Percentiles rank a stretch among this genome's conserved stretches.
Conservation (phyloP, 2,888 invertebrate species). For the Isotomurus palustris region DNA sequence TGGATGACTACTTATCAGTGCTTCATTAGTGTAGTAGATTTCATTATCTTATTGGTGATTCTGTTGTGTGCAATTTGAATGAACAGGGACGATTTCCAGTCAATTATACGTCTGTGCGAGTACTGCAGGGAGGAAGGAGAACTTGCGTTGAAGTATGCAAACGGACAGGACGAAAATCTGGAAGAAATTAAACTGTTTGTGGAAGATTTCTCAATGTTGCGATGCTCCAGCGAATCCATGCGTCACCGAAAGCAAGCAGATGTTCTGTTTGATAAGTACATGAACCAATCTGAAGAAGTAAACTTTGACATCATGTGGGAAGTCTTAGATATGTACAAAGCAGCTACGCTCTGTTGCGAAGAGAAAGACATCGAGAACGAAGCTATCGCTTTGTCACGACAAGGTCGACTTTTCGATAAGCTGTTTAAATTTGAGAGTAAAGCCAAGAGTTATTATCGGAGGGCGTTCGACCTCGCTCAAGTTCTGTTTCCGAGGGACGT, state of each 20-base stretch:
- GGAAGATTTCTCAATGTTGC: neutral
- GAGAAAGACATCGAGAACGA: slow-evolving; percentile 22
- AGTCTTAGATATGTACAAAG: slow-evolving; percentile 17
- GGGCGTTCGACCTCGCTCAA: slow-evolving; percentile 14
- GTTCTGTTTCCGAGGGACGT: slow-evolving; percentile 8
- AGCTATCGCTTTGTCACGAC: slow-evolving; percentile 10
- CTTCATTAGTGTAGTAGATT: neutral
- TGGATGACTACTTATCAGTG: neutral
- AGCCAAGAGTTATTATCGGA: slow-evolving; percentile 13
- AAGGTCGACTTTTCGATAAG: slow-evolving; percentile 14
- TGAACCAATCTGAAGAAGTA: slow-evolving; percentile 11
- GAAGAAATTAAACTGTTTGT: slow-evolving; percentile 1
- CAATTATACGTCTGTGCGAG: neutral
- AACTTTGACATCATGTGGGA: slow-evolving; percentile 21
- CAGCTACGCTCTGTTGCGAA: neutral
- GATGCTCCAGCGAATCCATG: slow-evolving; percentile 8
- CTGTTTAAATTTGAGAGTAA: slow-evolving; percentile 13
- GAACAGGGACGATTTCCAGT: slow-evolving; percentile 2
- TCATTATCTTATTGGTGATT: neutral
- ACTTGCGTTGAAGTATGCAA: neutral
- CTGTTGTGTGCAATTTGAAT: neutral
- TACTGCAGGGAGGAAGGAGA: slow-evolving; percentile 11
- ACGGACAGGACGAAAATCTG: neutral
- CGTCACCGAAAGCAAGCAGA: slow-evolving; percentile 11
- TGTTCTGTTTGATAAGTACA: neutral